Evolutionary conservation across 2,888 invertebrate genomes (phyloP), one percentile per base, ranked within the genome.

Genomic region (Nasonia oneida): DNA sequence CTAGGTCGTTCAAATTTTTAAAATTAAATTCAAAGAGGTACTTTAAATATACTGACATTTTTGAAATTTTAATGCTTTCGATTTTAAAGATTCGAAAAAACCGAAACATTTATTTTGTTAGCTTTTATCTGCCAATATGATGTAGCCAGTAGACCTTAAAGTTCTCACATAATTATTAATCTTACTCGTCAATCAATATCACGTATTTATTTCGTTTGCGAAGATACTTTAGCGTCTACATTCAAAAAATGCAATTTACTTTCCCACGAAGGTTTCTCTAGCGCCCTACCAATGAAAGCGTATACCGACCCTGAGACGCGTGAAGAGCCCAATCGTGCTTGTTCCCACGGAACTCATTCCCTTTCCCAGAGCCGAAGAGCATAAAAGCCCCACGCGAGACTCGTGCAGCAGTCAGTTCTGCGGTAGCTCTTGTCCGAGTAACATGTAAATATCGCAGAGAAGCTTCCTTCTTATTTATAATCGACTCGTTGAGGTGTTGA

Each of bases 261-360:
- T 75, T 82, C 81, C 37, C 76, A 83, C 57, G 67, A 50, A 33
- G 76, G 29, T 70, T 29, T 39, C 10, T 23, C 12, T 5, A 42
- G 15, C 42, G 37, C 10, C 33, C 78, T 64, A 10, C 73, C 78
- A 83, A 83, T 83, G 73, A 75, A 71, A 74, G 71, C 39, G 50
- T 37, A 47, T 33, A 61, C 57, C 37, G 47, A 53, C 53, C 67
- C 78, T 4, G 39, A 29, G 80, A 70, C 64, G 57, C 23, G 1
- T 10, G 37, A 18, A 74, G 50, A 39, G 29, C 50, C 84, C 80
- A 80, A 70, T 75, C 53, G 10, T 64, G 57, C 29, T n/a, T 33
- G 37, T 77, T 77, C 64, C 8, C 42, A 64, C 73, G 57, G 50
- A 53, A 67, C 71, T 77, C 47, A 57, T n/a, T 29, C 42, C 14